phyloP scores from a whole-genome alignment of 2,888 invertebrate genomes.

The Dicranocentrus wangi region DNA sequence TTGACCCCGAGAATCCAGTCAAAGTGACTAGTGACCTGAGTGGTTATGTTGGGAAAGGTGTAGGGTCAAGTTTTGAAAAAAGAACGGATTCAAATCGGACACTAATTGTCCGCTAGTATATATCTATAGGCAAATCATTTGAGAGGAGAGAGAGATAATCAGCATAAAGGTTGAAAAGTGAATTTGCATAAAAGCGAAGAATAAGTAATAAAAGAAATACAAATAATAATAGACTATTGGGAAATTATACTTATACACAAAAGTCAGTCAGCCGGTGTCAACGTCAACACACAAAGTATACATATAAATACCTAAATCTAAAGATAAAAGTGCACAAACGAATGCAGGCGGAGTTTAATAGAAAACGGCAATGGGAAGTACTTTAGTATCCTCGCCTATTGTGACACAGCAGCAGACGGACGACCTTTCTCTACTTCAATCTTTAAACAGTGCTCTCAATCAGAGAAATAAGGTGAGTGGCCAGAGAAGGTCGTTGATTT shows the following conservation, averaged over 20 bases:
- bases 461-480: slow-evolving; percentile 65
- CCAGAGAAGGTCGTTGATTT: too few species aligned
- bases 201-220: not conserved
- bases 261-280: not conserved
- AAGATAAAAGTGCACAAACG: not conserved
- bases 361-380: slow-evolving; percentile 62
- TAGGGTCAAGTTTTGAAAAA: slow-evolving; percentile 29
- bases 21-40: slow-evolving; percentile 57
- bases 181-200: not conserved
- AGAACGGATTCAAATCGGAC: too few species aligned
- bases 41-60: slow-evolving; percentile 43
- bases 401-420: slow-evolving; percentile 54
- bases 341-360: slow-evolving; percentile 5
- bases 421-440: slow-evolving; percentile 58
- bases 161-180: not conserved
- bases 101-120: not conserved
- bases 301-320: slow-evolving; percentile 5
- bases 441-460: slow-evolving; percentile 59
- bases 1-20: slow-evolving; percentile 37
- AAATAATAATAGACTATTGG: slow-evolving; percentile 14
- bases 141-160: too few species aligned
- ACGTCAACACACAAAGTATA: not conserved
- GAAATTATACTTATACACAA: too few species aligned
- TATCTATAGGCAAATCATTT: not conserved
- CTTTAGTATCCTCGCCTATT: slow-evolving; percentile 61